phyloP scores from a whole-genome alignment of 2,113 vertebrate species.

The Spilogale gracilis region DNA sequence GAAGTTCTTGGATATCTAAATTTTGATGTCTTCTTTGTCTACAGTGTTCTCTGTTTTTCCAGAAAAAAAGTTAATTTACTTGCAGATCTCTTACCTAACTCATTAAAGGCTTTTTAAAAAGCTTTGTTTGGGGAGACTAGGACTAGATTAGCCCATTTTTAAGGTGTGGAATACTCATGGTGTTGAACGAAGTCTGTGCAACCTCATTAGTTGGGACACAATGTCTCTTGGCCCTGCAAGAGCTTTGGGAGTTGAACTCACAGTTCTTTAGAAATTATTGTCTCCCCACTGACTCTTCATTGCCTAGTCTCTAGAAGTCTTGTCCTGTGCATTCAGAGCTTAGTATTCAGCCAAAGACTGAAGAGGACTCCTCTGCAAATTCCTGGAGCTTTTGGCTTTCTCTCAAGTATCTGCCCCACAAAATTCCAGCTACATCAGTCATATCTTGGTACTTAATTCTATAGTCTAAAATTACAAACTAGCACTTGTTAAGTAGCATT shows the following conservation, averaged over 20 bases:
- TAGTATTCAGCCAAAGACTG: not conserved
- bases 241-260: not conserved
- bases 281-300: not conserved
- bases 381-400: not conserved
- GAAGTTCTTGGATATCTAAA: not conserved
- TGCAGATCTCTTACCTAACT: not conserved
- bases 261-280: not conserved
- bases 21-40: constrained; percentile 10
- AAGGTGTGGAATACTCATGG: not conserved
- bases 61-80: not conserved
- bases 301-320: not conserved
- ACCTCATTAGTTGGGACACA: not conserved
- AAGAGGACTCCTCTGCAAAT: not conserved
- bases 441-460: not conserved
- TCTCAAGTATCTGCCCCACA: not conserved
- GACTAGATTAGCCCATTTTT: not conserved
- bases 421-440: not conserved
- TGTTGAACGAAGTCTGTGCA: not conserved
- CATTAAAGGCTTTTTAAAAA: not conserved
- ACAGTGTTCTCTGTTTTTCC: not conserved
- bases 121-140: not conserved
- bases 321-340: not conserved
- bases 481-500: constrained; percentile 30
- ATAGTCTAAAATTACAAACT: not conserved
- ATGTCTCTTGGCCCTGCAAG: not conserved